Conservation (phyloP, 2,888 invertebrate genomes). For the Scotopteryx bipunctaria region DNA sequence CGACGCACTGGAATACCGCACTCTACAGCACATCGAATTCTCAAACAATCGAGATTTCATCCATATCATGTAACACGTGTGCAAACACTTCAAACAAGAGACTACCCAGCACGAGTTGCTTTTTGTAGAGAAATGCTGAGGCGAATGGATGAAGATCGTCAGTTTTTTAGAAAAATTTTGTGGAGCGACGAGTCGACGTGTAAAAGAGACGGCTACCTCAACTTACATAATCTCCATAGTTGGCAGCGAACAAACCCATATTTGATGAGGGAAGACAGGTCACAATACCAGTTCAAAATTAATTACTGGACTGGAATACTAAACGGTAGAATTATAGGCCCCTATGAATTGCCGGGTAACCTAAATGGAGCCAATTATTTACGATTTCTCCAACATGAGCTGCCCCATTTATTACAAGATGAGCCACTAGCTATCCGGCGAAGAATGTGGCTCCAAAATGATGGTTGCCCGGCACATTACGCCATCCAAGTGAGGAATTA, state of each 20-base stretch:
- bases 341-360: not conserved
- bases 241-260: not conserved
- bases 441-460: not conserved
- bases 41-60: not conserved
- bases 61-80: not conserved
- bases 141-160: not conserved
- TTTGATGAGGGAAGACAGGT: not conserved
- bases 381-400: not conserved
- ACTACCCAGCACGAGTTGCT: not conserved
- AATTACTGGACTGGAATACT: not conserved
- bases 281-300: not conserved
- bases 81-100: not conserved
- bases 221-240: not conserved
- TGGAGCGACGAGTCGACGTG: not conserved
- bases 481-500: too few species aligned
- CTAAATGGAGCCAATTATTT: not conserved
- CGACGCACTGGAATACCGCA: not conserved
- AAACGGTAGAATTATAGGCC: not conserved
- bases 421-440: not conserved
- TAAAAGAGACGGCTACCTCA: not conserved
- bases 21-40: not conserved
- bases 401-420: not conserved
- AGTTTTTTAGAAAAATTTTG: not conserved
- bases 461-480: not conserved
- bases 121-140: not conserved